Evolutionary conservation across 2,797 vertebrate species (phyloP).

Genomic region (Micropoecilia bifurca): DNA sequence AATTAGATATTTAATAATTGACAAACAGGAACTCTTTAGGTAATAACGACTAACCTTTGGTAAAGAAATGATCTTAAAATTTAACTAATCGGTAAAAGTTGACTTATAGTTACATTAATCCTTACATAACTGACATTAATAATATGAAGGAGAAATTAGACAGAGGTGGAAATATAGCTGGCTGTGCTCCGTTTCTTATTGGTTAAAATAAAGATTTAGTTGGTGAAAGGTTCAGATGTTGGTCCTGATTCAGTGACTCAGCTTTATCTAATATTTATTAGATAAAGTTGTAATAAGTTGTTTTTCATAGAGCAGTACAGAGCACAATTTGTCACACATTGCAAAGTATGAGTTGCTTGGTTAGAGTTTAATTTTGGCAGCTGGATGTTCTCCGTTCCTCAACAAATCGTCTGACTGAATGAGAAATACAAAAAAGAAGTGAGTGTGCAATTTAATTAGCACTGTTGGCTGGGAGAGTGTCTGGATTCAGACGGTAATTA

Average conservation of each 20-base stretch:
- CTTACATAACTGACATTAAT: neutral
- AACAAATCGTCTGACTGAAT: neutral
- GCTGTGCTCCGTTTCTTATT: neutral
- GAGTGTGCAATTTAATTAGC: neutral
- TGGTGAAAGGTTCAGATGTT: neutral
- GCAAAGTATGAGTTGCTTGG: neutral
- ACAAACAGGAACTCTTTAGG: neutral
- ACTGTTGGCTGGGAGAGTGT: neutral
- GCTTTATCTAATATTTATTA: neutral
- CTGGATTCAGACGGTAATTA: neutral
- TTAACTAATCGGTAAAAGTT: too few relatives aligned
- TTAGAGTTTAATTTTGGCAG: conserved; percentile 3
- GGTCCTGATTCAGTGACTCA: neutral
- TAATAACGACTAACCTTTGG: neutral
- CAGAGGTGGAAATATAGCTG: neutral
- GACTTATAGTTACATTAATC: neutral
- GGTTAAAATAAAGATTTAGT: neutral
- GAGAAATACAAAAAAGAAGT: neutral
- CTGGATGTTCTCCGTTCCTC: neutral
- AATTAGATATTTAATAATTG: neutral
- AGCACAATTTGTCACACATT: neutral
- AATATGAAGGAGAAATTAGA: neutral
- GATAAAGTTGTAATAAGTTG: too few relatives aligned
- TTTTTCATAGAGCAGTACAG: neutral
- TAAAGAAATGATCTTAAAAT: too few relatives aligned